Base-by-base conservation (phyloP, 1,140 invertebrate species). In the Bombus polaris region DNA sequence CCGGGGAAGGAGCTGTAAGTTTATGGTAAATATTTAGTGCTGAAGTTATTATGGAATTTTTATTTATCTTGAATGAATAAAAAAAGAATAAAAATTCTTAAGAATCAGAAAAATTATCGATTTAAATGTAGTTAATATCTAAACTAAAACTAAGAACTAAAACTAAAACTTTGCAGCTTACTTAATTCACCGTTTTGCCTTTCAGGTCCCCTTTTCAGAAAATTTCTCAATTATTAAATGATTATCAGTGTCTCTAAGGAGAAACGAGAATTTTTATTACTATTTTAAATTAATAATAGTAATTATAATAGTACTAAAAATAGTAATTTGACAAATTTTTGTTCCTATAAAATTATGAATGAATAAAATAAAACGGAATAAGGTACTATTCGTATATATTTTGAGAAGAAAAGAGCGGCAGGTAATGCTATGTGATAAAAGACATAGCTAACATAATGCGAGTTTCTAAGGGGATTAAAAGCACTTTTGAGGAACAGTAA, bases 401-500 rank as follows among this genome's bases (percentile, higher is more conserved):
- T 32, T 28, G 68, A 28, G 37, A 42, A 28, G 6, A 18, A 10
- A 10, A 6, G 53, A 35, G 10, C 65, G 53, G 87, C 70, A 78
- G 28, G 76, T 18, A 8, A 53, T 22, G n/a, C 59, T 79, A 88
- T 65, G 65, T 68, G 83, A 85, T 85, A 79, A 53, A 89, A 66
- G 65, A 83, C 47, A 83, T 47, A 42, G 81, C 18, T 25, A 68
- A 81, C 44, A 62, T 59, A 81, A 81, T 62, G 65, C 57, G 32
- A 77, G 79, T 84, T 70, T 72, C 81, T 83, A 81, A 87, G 88
- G 70, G 75, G 83, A 79, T 68, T 68, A 86, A 71, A 75, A 65
- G 57, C 74, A 88, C 75, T 87, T 89, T 88, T 84, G 47, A 72
- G 66, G 76, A 66, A 65, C 83, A 77, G 42, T 39, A 57, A 70